Percentiles rank a stretch among this genome's conserved stretches.
Conservation (phyloP, 2,888 invertebrate genomes). For the Rambutsinella grinnellia region DNA sequence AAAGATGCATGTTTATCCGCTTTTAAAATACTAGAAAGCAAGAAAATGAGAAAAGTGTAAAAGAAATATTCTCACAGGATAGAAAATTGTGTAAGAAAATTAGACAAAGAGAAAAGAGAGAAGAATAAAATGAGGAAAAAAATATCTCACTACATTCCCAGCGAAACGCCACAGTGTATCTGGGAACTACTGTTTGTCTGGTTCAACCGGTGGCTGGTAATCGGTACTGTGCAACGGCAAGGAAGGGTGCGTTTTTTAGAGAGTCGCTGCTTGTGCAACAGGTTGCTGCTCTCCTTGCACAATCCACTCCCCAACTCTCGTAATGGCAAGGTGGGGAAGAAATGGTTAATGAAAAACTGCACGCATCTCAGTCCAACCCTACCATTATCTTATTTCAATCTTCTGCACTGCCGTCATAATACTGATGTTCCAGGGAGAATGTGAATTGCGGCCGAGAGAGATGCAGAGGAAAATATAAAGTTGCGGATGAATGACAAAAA, state of each 20-base stretch:
- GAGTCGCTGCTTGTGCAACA: conserved; percentile 25
- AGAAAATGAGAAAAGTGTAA: not conserved
- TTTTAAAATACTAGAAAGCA: not conserved
- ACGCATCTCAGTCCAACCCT: not conserved
- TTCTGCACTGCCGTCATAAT: not conserved
- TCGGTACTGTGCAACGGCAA: too few species aligned
- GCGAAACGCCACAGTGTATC: not conserved
- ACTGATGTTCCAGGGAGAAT: conserved; percentile 46
- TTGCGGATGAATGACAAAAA: conserved; percentile 22
- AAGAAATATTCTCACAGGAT: not conserved
- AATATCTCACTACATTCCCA: not conserved
- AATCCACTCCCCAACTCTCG: too few species aligned
- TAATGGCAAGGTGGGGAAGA: not conserved
- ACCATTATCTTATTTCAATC: not conserved
- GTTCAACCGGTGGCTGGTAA: not conserved
- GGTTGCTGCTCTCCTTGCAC: conserved; percentile 14
- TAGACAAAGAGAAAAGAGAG: too few species aligned
- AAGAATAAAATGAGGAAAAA: not conserved
- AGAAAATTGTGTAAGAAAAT: too few species aligned
- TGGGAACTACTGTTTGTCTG: too few species aligned
- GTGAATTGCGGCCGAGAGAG: conserved; percentile 10
- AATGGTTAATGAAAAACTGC: not conserved
- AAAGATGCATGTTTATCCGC: not conserved
- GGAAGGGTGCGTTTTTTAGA: too few species aligned
- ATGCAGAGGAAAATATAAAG: not conserved